A percentile compares a stretch with the other conserved stretches of the same genome.
Conservation (phyloP, 2,888 invertebrate genomes). For the Papilio elwesi region DNA sequence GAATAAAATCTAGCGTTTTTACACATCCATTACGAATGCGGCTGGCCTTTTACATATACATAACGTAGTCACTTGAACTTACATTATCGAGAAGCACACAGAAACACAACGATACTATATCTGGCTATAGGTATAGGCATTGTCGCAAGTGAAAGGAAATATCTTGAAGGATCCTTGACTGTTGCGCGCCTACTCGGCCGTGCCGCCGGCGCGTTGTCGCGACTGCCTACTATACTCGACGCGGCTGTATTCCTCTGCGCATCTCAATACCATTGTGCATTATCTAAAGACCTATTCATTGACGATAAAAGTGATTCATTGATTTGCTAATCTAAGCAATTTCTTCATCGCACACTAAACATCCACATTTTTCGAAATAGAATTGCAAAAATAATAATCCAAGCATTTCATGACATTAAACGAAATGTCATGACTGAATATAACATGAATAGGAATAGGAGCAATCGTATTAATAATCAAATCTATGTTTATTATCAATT, state of each 20-base stretch:
- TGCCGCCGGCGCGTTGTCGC: conserved; percentile 48
- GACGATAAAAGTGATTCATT: conserved; percentile 12
- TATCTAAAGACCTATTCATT: conserved; percentile 2
- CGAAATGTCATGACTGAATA: conserved; percentile 25
- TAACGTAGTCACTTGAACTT: conserved; percentile 41
- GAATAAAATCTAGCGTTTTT: conserved; percentile 30
- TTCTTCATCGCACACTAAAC: conserved; percentile 17
- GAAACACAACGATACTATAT: conserved; percentile 46
- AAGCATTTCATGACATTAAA: conserved; percentile 16
- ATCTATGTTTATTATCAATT: conserved; percentile 21
- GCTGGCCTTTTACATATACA: conserved; percentile 37
- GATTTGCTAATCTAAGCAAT: conserved; percentile 4
- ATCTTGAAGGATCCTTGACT: conserved; percentile 82
- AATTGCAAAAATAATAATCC: conserved; percentile 13
- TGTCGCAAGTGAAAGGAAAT: conserved; percentile 84
- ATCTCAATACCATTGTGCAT: conserved; percentile 41
- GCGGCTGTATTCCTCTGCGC: conserved; percentile 45
- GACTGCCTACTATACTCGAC: conserved; percentile 48
- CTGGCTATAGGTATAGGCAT: conserved; percentile 59
- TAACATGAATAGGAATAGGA: not conserved
- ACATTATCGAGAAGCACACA: conserved; percentile 45
- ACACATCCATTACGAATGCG: conserved; percentile 21
- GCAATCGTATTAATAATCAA: conserved; percentile 12
- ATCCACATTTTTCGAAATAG: not conserved
- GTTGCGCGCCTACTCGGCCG: conserved; percentile 70